Conservation (phyloP, 1,140 invertebrate species). For the Scaptodrosophila lebanonensis region DNA sequence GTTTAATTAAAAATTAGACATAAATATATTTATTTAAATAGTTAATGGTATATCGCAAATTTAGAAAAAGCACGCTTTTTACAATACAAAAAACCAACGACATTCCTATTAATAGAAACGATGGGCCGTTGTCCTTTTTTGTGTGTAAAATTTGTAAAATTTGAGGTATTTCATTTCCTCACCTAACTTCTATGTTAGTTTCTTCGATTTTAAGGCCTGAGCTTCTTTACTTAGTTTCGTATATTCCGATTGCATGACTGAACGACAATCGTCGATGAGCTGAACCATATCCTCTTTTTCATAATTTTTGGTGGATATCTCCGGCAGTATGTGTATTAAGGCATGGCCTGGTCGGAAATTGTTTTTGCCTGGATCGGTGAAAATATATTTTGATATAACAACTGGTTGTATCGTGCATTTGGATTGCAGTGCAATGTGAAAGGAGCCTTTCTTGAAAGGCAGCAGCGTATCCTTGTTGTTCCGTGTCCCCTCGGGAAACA, state of each 20-base stretch:
- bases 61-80: no score
- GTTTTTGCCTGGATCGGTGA: conserved; percentile 85
- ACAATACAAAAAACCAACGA: no score
- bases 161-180: no score
- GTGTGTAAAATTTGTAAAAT: no score
- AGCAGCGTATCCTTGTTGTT: conserved; percentile 82
- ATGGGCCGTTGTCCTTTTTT: no score
- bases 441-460: conserved; percentile 95
- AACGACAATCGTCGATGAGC: conserved; percentile 83
- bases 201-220: conserved; percentile 33
- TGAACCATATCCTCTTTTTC: conserved; percentile 81
- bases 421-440: conserved; percentile 91
- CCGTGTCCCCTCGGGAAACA: conserved; percentile 89
- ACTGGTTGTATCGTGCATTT: conserved; percentile 92
- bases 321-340: conserved; percentile 84
- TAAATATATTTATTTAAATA: no score
- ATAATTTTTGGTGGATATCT: conserved; percentile 82
- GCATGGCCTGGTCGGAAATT: conserved; percentile 85
- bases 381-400: conserved; percentile 92
- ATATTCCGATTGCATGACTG: conserved; percentile 82
- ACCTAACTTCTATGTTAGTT: conserved; percentile 42
- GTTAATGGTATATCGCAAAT: no score
- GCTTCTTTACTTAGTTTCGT: conserved; percentile 79
- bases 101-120: no score
- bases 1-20: no score